Conservation (phyloP, 2,797 vertebrate genomes). For the Todus mexicanus region DNA sequence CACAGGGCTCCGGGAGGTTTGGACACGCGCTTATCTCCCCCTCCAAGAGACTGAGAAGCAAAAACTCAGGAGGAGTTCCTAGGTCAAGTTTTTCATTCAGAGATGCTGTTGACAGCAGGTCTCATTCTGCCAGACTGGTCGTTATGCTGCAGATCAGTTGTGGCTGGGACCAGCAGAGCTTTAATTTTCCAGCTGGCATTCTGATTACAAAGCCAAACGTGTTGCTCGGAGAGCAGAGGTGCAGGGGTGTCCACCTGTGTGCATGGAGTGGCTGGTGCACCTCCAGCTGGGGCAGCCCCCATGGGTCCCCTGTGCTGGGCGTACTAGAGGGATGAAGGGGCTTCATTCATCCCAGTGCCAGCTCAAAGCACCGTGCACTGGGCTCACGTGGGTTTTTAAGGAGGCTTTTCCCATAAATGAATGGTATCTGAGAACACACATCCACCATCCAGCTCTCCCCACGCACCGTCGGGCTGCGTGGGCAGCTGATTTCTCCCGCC, state of each 20-base stretch:
- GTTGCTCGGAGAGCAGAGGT: rapidly evolving
- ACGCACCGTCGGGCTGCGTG: no score
- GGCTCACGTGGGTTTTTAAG: not conserved
- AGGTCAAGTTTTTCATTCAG: not conserved
- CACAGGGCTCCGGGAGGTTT: not conserved
- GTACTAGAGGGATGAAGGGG: not conserved
- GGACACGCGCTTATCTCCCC: not conserved
- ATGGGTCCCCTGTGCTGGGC: not conserved
- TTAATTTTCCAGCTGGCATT: not conserved
- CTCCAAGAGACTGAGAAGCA: not conserved
- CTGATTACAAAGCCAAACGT: not conserved
- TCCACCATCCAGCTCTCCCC: not conserved
- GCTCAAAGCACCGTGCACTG: not conserved
- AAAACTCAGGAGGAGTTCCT: not conserved
- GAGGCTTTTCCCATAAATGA: not conserved
- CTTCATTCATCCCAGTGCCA: not conserved
- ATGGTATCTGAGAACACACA: not conserved
- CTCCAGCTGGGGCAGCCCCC: not conserved
- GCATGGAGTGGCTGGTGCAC: rapidly evolving
- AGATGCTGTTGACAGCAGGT: not conserved
- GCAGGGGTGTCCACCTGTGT: no score
- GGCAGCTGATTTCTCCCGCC: not conserved
- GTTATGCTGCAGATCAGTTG: not conserved
- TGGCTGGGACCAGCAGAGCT: not conserved
- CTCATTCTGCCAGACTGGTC: not conserved